Base-by-base conservation (phyloP, 2,113 vertebrate genomes). In the Otocyon megalotis region DNA sequence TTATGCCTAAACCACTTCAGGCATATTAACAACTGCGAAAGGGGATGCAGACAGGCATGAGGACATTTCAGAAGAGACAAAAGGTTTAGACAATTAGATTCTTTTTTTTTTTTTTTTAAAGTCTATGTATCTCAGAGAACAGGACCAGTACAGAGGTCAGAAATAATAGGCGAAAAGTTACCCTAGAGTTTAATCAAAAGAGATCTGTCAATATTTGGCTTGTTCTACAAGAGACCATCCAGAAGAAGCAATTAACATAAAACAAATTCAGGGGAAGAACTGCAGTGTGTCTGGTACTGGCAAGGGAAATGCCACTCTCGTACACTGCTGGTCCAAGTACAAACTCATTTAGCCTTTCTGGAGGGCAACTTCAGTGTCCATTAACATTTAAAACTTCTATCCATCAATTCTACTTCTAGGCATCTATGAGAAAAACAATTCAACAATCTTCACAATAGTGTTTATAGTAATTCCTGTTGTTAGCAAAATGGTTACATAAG, bases 201-300 rank as follows among this genome's bases (percentile, higher is more conserved):
- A 95, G 83, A 94, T 96, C 94, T 97, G 96, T 98, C 97, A 97
- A 94, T 97, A 97, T 97, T 96, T 97, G 94, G 65, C 80, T 93
- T 97, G 93, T 93, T 95, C 95, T 96, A 56, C 85, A 95, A 95
- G 84, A 96, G 97, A 97, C 95, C 85, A 83, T 96, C 88, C 48
- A 90, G 90, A 83, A 94, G 93, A 97, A 97, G 97, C 93, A 94
- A 97, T 95, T 96, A 97, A 97, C 83, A 98, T 92, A 96, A 94
- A 98, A 76, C 88, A 96, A 95, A 97, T 95, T 92, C 93, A 63
- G 58, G 69, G 65, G 72, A 97, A 91, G 79, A 92, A 67, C 94
- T 37, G 28, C 28, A 35, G 72, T 26, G 28, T 88, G 79, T 65
- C 90, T n/a, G 5, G 15, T 32, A 37, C 79, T 89, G 83, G 77